Conservation (phyloP, 1,140 invertebrate species). For the Gerris buenoi region DNA sequence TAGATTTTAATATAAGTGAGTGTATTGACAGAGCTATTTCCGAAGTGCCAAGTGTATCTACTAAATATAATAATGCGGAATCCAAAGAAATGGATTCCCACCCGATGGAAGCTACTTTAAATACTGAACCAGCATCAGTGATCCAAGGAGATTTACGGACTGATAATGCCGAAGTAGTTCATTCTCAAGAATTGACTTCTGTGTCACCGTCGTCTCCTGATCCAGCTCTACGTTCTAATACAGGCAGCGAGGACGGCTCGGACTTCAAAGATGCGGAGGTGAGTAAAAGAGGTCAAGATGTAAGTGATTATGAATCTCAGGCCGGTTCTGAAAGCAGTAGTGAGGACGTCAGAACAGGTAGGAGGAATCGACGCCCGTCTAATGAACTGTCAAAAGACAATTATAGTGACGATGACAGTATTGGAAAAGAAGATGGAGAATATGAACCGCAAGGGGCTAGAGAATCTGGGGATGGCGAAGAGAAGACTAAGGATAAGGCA, state of each 20-base stretch:
- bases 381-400: not conserved
- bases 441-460: not conserved
- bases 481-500: constrained; percentile 37
- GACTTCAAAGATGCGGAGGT: not conserved
- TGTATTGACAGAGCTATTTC: too few species aligned
- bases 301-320: not conserved
- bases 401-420: not conserved
- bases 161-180: too few species aligned
- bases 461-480: not conserved
- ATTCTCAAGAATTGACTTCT: too few species aligned
- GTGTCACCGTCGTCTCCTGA: too few species aligned
- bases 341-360: not conserved
- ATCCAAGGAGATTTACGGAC: too few species aligned
- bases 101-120: too few species aligned
- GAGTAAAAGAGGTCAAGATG: not conserved
- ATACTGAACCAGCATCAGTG: too few species aligned
- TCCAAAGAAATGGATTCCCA: too few species aligned
- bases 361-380: not conserved
- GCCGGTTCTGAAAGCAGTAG: not conserved
- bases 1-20: too few species aligned
- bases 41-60: too few species aligned
- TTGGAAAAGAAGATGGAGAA: not conserved
- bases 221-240: too few species aligned
- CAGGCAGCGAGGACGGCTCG: not conserved
- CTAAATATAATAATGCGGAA: too few species aligned